A percentile compares a stretch with the other conserved stretches of the same genome.
phyloP scores from a whole-genome alignment of 2,797 vertebrate genomes.

The Dromococcyx pavoninus region DNA sequence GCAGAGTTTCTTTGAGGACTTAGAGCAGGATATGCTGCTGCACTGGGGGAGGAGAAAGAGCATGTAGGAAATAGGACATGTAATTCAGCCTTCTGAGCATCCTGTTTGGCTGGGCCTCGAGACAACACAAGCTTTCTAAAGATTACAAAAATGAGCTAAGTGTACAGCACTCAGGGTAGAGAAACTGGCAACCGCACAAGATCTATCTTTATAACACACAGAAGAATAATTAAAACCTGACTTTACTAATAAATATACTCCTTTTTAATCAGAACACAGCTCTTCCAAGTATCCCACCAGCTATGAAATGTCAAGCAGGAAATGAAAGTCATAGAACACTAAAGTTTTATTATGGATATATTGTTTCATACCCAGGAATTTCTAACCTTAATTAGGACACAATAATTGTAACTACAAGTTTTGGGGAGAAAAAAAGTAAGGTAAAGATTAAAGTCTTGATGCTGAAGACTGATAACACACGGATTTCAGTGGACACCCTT shows the following conservation, averaged over 20 bases:
- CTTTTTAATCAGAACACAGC: not conserved
- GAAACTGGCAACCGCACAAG: not conserved
- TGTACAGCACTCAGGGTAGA: not conserved
- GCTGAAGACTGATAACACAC: not conserved
- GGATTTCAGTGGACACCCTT: not conserved
- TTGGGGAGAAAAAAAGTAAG: not conserved
- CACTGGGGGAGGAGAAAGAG: not conserved
- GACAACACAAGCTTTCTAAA: conserved; percentile 7
- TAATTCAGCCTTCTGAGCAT: not conserved
- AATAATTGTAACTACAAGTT: not conserved
- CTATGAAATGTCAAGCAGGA: conserved; percentile 18
- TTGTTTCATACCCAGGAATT: not conserved
- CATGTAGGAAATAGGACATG: not conserved
- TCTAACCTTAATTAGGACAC: not conserved
- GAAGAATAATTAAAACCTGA: conserved; percentile 49
- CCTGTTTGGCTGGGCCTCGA: not conserved
- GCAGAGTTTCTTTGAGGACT: not conserved
- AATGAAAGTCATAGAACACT: conserved; percentile 31
- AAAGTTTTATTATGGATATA: not conserved
- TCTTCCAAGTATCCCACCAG: not conserved
- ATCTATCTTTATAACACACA: conserved; percentile 24
- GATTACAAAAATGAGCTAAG: not conserved
- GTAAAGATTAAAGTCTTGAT: not conserved
- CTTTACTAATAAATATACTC: not conserved
- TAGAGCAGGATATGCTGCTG: not conserved